Conservation (phyloP, 2,888 invertebrate species). For the Dolichopus griseipennis region DNA sequence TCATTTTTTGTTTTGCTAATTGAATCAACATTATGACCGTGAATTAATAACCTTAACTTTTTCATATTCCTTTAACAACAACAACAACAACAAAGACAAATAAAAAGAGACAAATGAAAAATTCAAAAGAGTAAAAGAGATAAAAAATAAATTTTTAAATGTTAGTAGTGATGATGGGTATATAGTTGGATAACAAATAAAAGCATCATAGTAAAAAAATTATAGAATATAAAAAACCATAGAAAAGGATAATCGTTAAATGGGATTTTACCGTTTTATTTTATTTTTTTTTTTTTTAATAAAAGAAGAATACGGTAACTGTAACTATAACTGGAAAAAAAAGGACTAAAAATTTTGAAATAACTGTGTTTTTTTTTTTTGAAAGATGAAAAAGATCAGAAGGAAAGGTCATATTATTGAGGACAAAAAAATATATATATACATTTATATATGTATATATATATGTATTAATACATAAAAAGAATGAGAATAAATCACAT, state of each 20-base stretch:
- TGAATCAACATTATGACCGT: conserved; percentile 4
- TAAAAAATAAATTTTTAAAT: neutral
- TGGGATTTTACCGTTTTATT: neutral
- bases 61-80: neutral
- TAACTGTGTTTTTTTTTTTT: too few relatives aligned
- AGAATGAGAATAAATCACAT: too few relatives aligned
- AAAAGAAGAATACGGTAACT: too few relatives aligned
- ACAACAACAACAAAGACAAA: neutral
- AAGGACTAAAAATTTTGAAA: too few relatives aligned
- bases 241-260: neutral
- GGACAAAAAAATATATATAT: too few relatives aligned
- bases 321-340: too few relatives aligned
- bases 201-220: neutral
- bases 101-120: neutral
- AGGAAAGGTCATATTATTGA: too few relatives aligned
- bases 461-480: too few relatives aligned
- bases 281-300: too few relatives aligned
- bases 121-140: neutral
- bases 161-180: neutral
- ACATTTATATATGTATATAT: too few relatives aligned
- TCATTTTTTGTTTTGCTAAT: neutral
- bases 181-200: neutral
- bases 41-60: neutral
- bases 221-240: too few relatives aligned
- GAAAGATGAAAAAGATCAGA: too few relatives aligned